A percentile compares a stretch with the other conserved stretches of the same genome.
These are phyloP conservation scores for Enchytraeus crypticus DNA, from an alignment of 2,888 invertebrate species.

Conservation along the genomic window DNA sequence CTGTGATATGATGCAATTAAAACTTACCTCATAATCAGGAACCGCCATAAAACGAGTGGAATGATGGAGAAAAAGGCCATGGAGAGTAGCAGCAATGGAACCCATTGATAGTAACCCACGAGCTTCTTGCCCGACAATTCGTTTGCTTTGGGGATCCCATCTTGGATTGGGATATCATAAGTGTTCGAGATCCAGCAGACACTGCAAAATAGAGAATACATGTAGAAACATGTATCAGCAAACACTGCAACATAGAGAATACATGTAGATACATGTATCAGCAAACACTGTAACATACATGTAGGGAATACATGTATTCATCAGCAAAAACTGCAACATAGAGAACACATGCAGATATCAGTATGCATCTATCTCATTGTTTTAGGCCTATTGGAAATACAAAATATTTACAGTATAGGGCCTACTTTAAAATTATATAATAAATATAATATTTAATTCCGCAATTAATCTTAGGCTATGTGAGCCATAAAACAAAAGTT, in stretches of 20 bases:
- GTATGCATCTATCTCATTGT: too few species aligned
- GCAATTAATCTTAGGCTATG: too few species aligned
- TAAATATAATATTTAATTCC: too few species aligned
- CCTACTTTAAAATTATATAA: too few species aligned
- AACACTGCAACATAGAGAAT: constrained; percentile 42
- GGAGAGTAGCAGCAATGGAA: constrained; percentile 23
- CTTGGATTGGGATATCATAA: constrained; percentile 49
- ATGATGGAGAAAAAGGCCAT: constrained; percentile 18
- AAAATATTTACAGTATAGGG: too few species aligned
- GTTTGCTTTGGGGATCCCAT: constrained; percentile 46
- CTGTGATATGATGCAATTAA: too few species aligned
- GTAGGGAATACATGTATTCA: too few species aligned
- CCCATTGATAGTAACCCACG: constrained; percentile 27
- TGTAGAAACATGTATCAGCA: too few species aligned
- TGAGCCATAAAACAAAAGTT: too few species aligned
- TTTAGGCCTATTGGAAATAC: too few species aligned
- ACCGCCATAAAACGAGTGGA: constrained; percentile 26
- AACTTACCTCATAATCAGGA: constrained; percentile 20
- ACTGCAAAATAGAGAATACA: constrained; percentile 37
- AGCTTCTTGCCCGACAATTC: constrained; percentile 34
- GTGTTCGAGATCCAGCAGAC: constrained; percentile 53
- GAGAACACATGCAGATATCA: too few species aligned
- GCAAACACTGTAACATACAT: constrained; percentile 46
- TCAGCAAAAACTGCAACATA: constrained; percentile 49
- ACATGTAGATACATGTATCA: too few species aligned